Percentiles rank a stretch among this genome's conserved stretches.
Evolutionary conservation across 2,888 invertebrate genomes (phyloP).

Genomic region (Theretra japonica): DNA sequence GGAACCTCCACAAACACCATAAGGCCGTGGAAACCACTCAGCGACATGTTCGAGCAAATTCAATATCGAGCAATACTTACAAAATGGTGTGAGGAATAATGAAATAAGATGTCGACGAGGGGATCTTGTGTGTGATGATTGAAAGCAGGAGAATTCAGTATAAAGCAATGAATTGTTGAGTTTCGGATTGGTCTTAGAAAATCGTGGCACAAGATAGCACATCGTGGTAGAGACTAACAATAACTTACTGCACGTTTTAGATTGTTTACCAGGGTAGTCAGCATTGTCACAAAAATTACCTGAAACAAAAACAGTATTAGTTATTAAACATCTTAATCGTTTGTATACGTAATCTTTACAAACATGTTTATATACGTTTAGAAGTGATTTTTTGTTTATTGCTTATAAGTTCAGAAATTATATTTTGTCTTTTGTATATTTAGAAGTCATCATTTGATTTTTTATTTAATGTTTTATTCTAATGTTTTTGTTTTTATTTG

Average conservation of each 20-base stretch:
- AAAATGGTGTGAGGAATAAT: slow-evolving; percentile 47
- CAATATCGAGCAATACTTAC: slow-evolving; percentile 41
- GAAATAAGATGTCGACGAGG: slow-evolving; percentile 45
- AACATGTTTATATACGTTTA: no score
- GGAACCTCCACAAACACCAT: slow-evolving; percentile 23
- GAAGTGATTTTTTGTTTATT: no score
- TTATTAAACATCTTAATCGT: neutral
- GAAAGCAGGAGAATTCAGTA: neutral
- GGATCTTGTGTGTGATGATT: neutral
- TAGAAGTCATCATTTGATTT: no score
- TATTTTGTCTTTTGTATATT: no score
- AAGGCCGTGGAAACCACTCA: slow-evolving; percentile 54
- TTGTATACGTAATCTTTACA: neutral
- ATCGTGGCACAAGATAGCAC: no score
- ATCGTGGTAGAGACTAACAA: neutral
- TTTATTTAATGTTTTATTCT: no score
- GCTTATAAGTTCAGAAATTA: no score
- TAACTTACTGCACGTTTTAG: neutral
- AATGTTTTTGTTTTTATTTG: no score
- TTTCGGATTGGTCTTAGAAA: no score
- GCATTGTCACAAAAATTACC: slow-evolving; percentile 13
- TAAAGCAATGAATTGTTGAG: neutral
- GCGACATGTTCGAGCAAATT: slow-evolving; percentile 58
- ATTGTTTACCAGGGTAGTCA: slow-evolving; percentile 29
- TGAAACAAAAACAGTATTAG: neutral